Base-by-base conservation (phyloP, 2,797 vertebrate species). In the Synanceia verrucosa region DNA sequence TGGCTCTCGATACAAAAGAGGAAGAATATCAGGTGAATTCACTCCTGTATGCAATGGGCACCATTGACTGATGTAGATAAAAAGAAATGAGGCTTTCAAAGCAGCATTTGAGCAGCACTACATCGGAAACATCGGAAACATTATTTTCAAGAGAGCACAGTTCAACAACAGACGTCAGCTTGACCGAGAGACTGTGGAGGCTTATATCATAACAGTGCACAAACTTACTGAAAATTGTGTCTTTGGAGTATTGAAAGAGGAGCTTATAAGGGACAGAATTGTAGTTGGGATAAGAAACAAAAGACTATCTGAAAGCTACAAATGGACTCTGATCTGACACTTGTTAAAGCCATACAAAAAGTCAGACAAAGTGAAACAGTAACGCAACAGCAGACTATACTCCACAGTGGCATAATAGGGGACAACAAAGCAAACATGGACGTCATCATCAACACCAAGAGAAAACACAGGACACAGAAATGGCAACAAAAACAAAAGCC, bases 141-240 rank as follows among this genome's bases (percentile, higher is more conserved):
- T 68, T 0, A 78, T 86, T 5, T 79, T 67, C 60, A 58, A 86
- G 37, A 80, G 70, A 67, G 70, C 76, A 19, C 66, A 78, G 60
- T 79, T 82, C 3, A 82, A 78, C 5, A 16, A 1, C 0, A 74
- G 79, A 72, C 1, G 39, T 18, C 65, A 81, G 4, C 39, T 71
- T 11, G 75, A 77, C 0, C 21, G 65, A 4, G 53, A 78, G 18
- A 73, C 18, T 56, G 31, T 12, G n/a, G 57, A 83, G 11, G 3
- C 62, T 9, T 72, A 29, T 6, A 79, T 79, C 26, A 66, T 64
- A 63, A 28, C 50, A 18, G 52, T 50, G 5, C 60, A 72, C 34
- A 64, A 58, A 23, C 16, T 41, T 13, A 31, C 39, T 12, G 58
- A 55, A 51, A 50, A 51, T 3, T 65, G 61, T 65, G 16, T 36